Percentiles rank a stretch among this genome's conserved stretches.
phyloP scores from a whole-genome alignment of 2,797 vertebrate genomes.

The Sebastes matsubarae region DNA sequence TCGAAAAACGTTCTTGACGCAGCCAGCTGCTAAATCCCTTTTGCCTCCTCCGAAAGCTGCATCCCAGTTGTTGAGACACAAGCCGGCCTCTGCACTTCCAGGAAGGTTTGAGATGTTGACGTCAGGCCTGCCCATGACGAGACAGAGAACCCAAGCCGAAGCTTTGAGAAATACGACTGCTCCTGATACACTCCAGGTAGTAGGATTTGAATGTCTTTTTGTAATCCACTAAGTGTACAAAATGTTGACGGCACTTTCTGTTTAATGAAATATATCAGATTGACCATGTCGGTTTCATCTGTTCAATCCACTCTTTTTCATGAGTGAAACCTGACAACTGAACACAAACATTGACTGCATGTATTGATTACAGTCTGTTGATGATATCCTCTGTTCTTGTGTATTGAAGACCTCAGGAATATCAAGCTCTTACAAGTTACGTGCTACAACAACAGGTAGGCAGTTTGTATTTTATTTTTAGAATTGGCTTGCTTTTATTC shows the following conservation, averaged over 20 bases:
- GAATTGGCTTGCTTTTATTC: not conserved
- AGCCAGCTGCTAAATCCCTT: constrained; percentile 15
- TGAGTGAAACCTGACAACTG: not conserved
- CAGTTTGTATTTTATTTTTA: not conserved
- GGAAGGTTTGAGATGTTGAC: not conserved
- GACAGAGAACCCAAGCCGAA: constrained; percentile 32
- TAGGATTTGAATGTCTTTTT: not conserved
- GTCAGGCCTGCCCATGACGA: constrained; percentile 38
- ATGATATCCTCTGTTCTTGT: constrained; percentile 11
- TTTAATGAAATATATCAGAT: not conserved
- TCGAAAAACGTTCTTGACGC: constrained; percentile 54
- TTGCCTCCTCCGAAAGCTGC: constrained; percentile 29
- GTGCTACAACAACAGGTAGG: constrained; percentile 53
- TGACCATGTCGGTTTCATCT: not conserved
- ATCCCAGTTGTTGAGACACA: constrained; percentile 46
- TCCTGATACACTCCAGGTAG: constrained; percentile 25
- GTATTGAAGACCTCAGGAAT: constrained; percentile 42
- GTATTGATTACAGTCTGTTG: not conserved
- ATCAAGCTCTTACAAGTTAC: constrained; percentile 39
- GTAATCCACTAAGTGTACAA: not conserved
- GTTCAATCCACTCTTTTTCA: not conserved
- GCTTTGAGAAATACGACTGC: constrained; percentile 20
- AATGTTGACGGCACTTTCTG: not conserved
- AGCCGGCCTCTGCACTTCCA: constrained; percentile 14
- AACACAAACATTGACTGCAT: not conserved